Evolutionary conservation across 2,113 vertebrate species (phyloP), one percentile per base, ranked within the genome.

Genomic region (Carassius carassius): DNA sequence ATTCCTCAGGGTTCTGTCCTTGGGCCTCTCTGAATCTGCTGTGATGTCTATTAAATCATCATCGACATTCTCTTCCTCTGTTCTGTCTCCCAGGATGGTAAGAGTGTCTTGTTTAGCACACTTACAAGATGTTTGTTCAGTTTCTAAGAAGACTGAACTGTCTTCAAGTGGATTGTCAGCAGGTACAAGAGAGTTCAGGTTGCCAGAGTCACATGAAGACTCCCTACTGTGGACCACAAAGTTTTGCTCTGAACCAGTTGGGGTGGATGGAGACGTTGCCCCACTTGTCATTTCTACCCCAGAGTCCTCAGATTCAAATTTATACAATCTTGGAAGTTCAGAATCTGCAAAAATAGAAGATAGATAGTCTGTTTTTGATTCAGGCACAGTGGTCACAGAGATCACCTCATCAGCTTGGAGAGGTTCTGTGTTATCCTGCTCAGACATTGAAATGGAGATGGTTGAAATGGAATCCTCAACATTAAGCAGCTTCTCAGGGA

Each of bases 241-340:
- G 87, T 95, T 97, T 90, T 97, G 95, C 86, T 96, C 96, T 0
- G 96, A 97, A 67, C 93, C 92, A 0, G 92, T 95, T 0, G 94
- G 96, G 0, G 96, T 96, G 21, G 95, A 96, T 0, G 95, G 95
- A 77, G 96, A 97, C 88, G 96, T 95, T 0, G 95, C 94, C 10
- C 95, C 96, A 0, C 96, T 96, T 8, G 95, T 94, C 84, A 97
- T 86, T 87, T 96, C 96, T 80, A 96, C 96, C 11, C 96, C 96
- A 0, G 96, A 97, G 90, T 97, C 96, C 87, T 97, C 96, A 0
- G 95, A 97, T 89, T 97, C 96, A 90, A 96, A 95, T 91, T 96
- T 97, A 90, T 94, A 96, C 69, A 96, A 88, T 83, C 91, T 91
- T 0, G 92, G 91, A 32, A 95, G 91, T 21, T 88, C 91, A 87